Conservation (phyloP, 2,113 vertebrate genomes). For the Daubentonia madagascariensis region DNA sequence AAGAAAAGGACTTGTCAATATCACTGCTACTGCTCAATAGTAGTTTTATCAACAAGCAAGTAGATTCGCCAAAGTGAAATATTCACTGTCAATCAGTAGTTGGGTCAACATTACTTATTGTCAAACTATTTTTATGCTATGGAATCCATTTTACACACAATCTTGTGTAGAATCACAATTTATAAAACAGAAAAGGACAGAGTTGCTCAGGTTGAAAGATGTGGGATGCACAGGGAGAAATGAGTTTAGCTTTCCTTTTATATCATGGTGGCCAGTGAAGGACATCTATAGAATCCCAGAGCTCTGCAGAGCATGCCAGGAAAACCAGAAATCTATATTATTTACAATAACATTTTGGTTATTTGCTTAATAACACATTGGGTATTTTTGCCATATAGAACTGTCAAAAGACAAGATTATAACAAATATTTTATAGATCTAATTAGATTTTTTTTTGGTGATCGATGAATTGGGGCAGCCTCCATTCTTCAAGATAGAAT, state of each 20-base stretch:
- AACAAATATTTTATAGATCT: too few species aligned
- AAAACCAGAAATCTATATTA: constrained; percentile 19
- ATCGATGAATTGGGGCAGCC: not conserved
- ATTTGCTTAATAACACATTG: not conserved
- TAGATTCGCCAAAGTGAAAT: not conserved
- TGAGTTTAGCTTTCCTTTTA: not conserved
- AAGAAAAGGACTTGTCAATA: not conserved
- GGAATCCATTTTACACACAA: not conserved
- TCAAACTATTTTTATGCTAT: not conserved
- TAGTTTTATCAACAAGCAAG: not conserved
- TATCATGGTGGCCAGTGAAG: not conserved
- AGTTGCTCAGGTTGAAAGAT: not conserved
- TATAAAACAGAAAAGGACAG: not conserved
- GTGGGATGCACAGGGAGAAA: not conserved
- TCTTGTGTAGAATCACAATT: not conserved
- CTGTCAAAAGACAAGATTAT: not conserved
- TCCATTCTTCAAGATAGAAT: not conserved
- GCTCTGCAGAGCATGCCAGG: not conserved
- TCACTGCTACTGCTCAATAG: not conserved
- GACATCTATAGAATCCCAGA: not conserved
- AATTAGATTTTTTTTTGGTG: not conserved
- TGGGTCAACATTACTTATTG: not conserved
- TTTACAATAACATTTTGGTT: constrained; percentile 17
- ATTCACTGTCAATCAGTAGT: not conserved
- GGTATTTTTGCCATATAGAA: not conserved